phyloP scores from a whole-genome alignment of 1,140 invertebrate species.

The Polyergus mexicanus region DNA sequence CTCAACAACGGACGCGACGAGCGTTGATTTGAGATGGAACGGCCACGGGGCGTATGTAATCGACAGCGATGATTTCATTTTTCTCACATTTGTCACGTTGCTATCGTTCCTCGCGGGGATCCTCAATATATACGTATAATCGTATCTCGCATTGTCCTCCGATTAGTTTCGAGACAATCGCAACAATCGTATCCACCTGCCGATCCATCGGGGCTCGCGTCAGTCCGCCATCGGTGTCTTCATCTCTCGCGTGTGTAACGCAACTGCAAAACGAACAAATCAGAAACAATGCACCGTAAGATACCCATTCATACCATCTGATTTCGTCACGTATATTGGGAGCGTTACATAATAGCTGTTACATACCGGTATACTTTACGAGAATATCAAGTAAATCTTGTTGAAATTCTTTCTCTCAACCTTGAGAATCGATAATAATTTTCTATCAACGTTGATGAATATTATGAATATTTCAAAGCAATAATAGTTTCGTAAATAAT shows the following conservation, averaged over 20 bases:
- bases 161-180: slow-evolving; percentile 24
- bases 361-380: slow-evolving; percentile 2
- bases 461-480: too few species aligned
- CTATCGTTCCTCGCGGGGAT: background rate
- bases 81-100: slow-evolving; percentile 1
- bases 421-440: slow-evolving; percentile 13
- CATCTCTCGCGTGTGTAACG: slow-evolving; percentile 11
- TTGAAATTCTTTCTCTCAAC: slow-evolving; percentile 13
- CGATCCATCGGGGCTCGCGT: slow-evolving; percentile 1
- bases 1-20: background rate
- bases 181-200: slow-evolving; percentile 30
- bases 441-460: background rate
- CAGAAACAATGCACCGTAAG: slow-evolving; percentile 49
- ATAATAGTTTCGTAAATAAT: slow-evolving; percentile 6
- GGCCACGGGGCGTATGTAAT: slow-evolving; percentile 33
- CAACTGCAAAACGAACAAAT: slow-evolving; percentile 45
- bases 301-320: slow-evolving; percentile 46
- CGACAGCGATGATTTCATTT: slow-evolving; percentile 45
- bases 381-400: slow-evolving; percentile 1
- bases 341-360: slow-evolving; percentile 21
- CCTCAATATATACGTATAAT: background rate
- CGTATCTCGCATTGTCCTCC: slow-evolving; percentile 11
- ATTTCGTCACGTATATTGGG: slow-evolving; percentile 49
- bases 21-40: background rate
- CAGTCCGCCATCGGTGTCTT: background rate